Conservation (phyloP, 2,797 vertebrate species). For the Sebastes baramenuke region DNA sequence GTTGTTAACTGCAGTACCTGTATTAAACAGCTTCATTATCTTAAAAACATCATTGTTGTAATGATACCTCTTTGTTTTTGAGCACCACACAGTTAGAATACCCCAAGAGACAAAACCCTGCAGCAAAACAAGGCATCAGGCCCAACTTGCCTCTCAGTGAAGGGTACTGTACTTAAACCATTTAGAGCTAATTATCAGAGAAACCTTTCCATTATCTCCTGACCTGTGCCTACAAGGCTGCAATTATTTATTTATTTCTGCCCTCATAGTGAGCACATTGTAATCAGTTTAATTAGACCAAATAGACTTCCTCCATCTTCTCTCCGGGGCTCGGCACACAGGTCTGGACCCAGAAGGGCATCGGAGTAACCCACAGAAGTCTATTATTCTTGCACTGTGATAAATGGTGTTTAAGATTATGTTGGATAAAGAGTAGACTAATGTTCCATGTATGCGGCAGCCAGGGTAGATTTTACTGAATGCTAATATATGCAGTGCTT, state of each 20-base stretch:
- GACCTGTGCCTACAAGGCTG: constrained; percentile 62
- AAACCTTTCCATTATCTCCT: constrained; percentile 68
- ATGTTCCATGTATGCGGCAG: constrained; percentile 44
- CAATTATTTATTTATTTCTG: constrained; percentile 62
- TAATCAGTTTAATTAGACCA: constrained; percentile 74
- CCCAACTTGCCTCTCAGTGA: constrained; percentile 23
- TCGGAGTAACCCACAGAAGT: constrained; percentile 21
- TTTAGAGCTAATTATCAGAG: constrained; percentile 70
- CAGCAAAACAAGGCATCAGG: constrained; percentile 14
- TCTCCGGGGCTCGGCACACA: constrained; percentile 23
- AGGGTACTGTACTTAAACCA: constrained; percentile 53
- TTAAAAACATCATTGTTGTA: background rate
- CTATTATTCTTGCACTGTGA: constrained; percentile 56
- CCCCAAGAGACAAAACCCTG: background rate
- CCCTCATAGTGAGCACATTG: constrained; percentile 31
- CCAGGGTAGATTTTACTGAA: constrained; percentile 52
- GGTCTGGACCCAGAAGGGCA: constrained; percentile 17
- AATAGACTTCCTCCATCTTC: constrained; percentile 49
- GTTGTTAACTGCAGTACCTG: background rate
- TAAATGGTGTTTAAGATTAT: constrained; percentile 68
- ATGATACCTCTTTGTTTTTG: background rate
- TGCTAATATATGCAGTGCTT: constrained; percentile 75
- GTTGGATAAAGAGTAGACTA: constrained; percentile 59
- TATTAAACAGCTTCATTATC: background rate
- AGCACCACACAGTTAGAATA: background rate